Evolutionary conservation across 2,888 invertebrate species (phyloP), one percentile per base, ranked within the genome.

Genomic region (Liposcelis brunnea): DNA sequence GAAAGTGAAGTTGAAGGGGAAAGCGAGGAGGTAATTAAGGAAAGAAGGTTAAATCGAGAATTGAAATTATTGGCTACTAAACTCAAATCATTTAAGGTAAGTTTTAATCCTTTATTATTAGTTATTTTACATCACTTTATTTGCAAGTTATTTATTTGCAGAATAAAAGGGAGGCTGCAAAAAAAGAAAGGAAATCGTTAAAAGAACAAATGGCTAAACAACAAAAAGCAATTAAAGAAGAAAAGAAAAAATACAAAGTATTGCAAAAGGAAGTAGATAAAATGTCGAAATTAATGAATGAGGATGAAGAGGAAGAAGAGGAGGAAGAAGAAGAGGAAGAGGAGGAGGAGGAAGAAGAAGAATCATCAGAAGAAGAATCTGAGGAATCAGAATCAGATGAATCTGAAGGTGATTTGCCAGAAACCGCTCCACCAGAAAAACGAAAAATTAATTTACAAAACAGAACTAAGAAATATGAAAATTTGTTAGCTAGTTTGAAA

Each of bases 251-350:
- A 62, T 85, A 79, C 63, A 84, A 80, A 58, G 75, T 75, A 53
- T 62, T 89, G 35, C 84, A 87, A 60, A 84, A 84, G 52, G 87
- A 89, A 65, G 86, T 86, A 8, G 84, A 86, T 57, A 87, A 87
- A 65, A 89, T 89, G 86, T 86, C 86, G 0, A 79, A 80, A 12
- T 70, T 86, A 57, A 80, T 89, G 80, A 85, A 80, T 2, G 80
- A 77, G 1, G 79, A 77, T 5, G 80, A 80, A 2, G 76, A 76
- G 0, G 75, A 75, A 3, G 77, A 74, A 2, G 76, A 78, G 31
- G 74, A 75, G n/a, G 75, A 77, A 40, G 74, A 69, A 2, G 75
- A 69, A 2, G 69, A 69, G 15, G 67, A 67, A 11, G 67, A 66
- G 16, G 65, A 66, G 2, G 63, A 64, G 40, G 62, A 65, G 19